Conservation (phyloP, 2,113 vertebrate species). For the Phalacrocorax pelagicus region DNA sequence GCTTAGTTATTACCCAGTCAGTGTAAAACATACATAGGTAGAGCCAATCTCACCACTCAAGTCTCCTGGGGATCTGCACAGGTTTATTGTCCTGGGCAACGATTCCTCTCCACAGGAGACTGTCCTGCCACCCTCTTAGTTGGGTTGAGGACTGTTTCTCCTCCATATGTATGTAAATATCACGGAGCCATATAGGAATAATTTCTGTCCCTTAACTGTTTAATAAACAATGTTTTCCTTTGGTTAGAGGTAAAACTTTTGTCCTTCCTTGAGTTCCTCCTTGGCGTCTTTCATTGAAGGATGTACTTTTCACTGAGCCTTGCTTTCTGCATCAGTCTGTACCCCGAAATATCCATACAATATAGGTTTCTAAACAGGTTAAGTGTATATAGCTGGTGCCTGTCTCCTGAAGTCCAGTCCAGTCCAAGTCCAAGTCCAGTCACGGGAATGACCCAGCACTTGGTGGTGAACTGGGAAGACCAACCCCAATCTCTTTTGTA, state of each 20-base stretch:
- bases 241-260: not conserved
- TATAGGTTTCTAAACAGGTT: not conserved
- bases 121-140: not conserved
- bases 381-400: not conserved
- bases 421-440: not conserved
- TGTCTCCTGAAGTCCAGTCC: not conserved
- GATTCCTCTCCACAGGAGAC: not conserved
- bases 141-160: not conserved
- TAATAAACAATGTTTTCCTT: not conserved
- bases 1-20: not conserved
- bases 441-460: not conserved
- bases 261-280: not conserved
- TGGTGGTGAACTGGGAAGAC: not conserved
- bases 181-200: not conserved
- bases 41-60: not conserved
- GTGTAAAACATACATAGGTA: not conserved
- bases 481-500: not conserved
- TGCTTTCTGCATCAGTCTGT: not conserved
- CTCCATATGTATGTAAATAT: rapidly evolving
- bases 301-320: not conserved
- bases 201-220: not conserved
- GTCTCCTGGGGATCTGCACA: not conserved
- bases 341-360: not conserved
- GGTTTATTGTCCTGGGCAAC: not conserved
- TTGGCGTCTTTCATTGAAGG: not conserved